phyloP scores from a whole-genome alignment of 2,797 vertebrate species.

The Micromesistius poutassou region DNA sequence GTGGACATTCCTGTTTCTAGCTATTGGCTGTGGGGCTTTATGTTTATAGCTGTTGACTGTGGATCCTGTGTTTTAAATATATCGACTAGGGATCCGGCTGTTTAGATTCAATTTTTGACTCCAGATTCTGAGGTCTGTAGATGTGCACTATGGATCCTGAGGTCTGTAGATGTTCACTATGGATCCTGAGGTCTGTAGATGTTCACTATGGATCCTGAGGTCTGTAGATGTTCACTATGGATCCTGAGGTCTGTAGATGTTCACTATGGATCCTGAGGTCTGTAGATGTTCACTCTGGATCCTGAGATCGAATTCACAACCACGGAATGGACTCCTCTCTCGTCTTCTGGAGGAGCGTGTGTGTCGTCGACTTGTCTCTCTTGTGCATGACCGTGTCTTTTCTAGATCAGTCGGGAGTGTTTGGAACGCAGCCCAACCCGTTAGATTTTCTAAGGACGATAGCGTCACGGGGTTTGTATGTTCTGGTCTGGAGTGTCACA shows the following conservation, averaged over 20 bases:
- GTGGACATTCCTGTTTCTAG: not conserved
- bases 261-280: not conserved
- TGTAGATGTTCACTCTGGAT: constrained; percentile 5
- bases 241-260: constrained; percentile 15
- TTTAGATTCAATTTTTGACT: not conserved
- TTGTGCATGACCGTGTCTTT: constrained; percentile 69
- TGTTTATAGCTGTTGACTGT: not conserved
- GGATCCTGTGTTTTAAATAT: not conserved
- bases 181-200: not conserved
- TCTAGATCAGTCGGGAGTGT: constrained; percentile 37
- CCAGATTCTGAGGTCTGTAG: no score
- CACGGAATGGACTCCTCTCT: constrained; percentile 37
- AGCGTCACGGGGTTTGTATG: not conserved
- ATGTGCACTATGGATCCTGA: no score
- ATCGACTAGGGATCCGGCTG: not conserved
- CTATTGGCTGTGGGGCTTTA: not conserved
- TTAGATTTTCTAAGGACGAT: not conserved
- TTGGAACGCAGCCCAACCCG: constrained; percentile 8
- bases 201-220: constrained; percentile 19
- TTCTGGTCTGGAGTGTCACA: not conserved
- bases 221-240: constrained; percentile 19
- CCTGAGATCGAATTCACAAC: constrained; percentile 32
- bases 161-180: not conserved
- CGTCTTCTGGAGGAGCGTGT: constrained; percentile 45
- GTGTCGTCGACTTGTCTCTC: constrained; percentile 65